These are phyloP conservation scores for Sminthurinus signatus DNA, from an alignment of 1,140 invertebrate species.

Conservation along the genomic window DNA sequence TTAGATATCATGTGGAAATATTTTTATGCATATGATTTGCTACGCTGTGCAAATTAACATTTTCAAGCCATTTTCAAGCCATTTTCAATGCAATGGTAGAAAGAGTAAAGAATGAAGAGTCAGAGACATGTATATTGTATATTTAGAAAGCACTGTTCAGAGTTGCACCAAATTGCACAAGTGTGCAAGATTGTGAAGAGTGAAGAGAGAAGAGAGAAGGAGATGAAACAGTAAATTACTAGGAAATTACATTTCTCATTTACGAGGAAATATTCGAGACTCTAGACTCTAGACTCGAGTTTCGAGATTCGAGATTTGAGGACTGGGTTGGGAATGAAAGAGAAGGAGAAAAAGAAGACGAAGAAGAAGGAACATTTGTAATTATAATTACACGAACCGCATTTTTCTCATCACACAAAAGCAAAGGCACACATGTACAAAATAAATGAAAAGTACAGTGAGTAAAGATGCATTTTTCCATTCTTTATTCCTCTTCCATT, in stretches of 20 bases:
- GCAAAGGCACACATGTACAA: not conserved
- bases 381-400: not conserved
- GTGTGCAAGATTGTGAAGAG: not conserved
- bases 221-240: conserved; percentile 3
- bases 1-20: not conserved
- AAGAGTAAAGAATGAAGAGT: not conserved
- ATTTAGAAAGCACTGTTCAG: not conserved
- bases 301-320: not conserved
- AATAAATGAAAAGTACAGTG: too few relatives aligned
- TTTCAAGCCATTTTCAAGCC: not conserved
- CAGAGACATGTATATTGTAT: not conserved
- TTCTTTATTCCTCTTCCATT: too few relatives aligned
- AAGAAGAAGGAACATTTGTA: not conserved
- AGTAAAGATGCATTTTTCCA: too few relatives aligned
- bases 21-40: not conserved
- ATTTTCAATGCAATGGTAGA: not conserved
- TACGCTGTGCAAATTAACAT: not conserved
- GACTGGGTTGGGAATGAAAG: not conserved
- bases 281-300: not conserved
- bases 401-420: not conserved
- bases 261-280: not conserved
- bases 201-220: too few relatives aligned
- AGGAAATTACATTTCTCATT: not conserved
- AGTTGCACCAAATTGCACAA: not conserved
- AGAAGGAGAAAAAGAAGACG: not conserved